Evolutionary conservation across 1,140 invertebrate genomes (phyloP).

Genomic region (Acromyrmex echinatior): DNA sequence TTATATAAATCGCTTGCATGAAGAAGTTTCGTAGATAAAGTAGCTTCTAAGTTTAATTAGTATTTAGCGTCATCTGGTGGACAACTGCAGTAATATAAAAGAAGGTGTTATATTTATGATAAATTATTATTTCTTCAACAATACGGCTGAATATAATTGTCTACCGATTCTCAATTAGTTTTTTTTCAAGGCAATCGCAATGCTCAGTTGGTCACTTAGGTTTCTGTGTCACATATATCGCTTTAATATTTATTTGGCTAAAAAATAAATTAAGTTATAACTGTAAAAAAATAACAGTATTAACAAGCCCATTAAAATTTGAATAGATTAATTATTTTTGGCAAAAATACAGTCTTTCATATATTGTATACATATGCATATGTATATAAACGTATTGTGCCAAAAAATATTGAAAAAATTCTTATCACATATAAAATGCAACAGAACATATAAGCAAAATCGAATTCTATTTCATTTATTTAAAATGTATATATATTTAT

Average conservation of each 20-base stretch:
- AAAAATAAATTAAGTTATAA: too few species aligned
- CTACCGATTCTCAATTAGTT: neutral
- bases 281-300: too few species aligned
- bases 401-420: neutral
- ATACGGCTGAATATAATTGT: neutral
- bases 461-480: neutral
- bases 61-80: slow-evolving; percentile 61
- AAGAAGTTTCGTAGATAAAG: slow-evolving; percentile 42
- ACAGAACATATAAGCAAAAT: neutral
- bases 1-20: neutral
- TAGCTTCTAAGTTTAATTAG: slow-evolving; percentile 15
- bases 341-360: too few species aligned
- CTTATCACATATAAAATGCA: neutral
- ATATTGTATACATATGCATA: too few species aligned
- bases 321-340: too few species aligned
- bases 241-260: neutral
- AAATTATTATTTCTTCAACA: slow-evolving; percentile 1
- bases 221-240: slow-evolving; percentile 1
- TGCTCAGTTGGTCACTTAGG: slow-evolving; percentile 48
- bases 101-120: neutral
- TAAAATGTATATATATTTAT: too few species aligned
- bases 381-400: neutral
- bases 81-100: neutral
- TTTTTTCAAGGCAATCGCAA: neutral
- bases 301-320: too few species aligned